Evolutionary conservation across 2,888 invertebrate species (phyloP), one percentile per base, ranked within the genome.

Genomic region (Drosophila bunnanda): DNA sequence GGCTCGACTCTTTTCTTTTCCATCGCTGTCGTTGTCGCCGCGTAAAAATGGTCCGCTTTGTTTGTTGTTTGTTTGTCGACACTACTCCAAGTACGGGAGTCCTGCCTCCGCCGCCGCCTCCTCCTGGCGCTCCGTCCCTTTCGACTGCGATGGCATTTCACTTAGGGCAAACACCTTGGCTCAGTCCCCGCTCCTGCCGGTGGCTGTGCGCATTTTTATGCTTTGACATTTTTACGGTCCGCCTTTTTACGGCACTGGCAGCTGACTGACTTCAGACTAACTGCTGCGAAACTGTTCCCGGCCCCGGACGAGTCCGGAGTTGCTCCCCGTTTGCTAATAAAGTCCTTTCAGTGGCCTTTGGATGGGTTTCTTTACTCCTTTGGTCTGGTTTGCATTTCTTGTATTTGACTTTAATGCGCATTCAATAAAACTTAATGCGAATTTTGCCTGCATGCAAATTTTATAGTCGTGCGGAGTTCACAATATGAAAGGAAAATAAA

Each of bases 391-490:
- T 76, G 73, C 70, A 76, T 84, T 82, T 74, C 80, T 82, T 87
- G 88, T 79, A 79, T 82, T 84, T 82, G 81, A 87, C 81, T 89
- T 89, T 88, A 84, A 88, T 84, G 87, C 75, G 79, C 82, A 77
- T 87, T 83, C 87, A 84, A 84, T 84, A 84, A 84, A 88, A 84
- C 79, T 84, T 88, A 86, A 84, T 84, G 76, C 56, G 88, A 79
- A 54, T 80, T 83, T 88, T 88, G 89, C 86, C 83, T 88, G 81
- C 75, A 88, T 83, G 89, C 87, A 83, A 83, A 88, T 83, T 83
- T 83, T 88, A 82, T 69, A 38, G 56, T 34, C 54, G 57, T 55
- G 54, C 61, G 62, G 34, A 70, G 43, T 55, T 50, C 34, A 46
- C 58, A 46, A 69, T 38, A 53, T 54, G 22, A 59, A 61, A 52